Conservation (phyloP, 2,797 vertebrate genomes). For the Sebastes jordani region DNA sequence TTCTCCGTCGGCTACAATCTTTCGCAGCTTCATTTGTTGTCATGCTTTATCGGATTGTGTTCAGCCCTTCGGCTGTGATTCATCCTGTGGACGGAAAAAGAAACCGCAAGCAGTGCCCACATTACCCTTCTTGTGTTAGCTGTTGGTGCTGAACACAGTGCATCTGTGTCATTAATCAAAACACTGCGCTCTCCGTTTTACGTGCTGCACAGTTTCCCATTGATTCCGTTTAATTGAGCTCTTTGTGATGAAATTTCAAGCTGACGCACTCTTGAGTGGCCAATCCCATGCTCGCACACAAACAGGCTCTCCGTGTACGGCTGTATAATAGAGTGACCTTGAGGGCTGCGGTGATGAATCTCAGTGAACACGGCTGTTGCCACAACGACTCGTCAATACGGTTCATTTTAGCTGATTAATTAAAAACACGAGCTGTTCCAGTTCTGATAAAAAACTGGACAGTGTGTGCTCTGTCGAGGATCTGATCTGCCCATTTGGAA, state of each 20-base stretch:
- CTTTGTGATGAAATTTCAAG: constrained; percentile 28
- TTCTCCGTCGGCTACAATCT: constrained; percentile 31
- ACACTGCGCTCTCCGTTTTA: background rate
- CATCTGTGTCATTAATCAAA: constrained; percentile 38
- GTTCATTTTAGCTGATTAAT: constrained; percentile 39
- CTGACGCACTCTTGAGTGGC: background rate
- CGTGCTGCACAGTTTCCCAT: constrained; percentile 11
- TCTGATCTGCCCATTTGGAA: constrained; percentile 11
- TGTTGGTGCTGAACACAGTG: constrained; percentile 1
- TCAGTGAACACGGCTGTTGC: constrained; percentile 15
- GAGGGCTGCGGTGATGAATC: constrained; percentile 21
- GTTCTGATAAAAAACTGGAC: constrained; percentile 27
- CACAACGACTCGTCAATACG: constrained; percentile 22
- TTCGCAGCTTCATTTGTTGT: constrained; percentile 30
- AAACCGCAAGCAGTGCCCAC: constrained; percentile 4
- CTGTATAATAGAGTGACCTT: constrained; percentile 43
- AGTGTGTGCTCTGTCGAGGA: constrained; percentile 12
- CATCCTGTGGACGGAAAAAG: constrained; percentile 23
- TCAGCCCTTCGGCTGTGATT: constrained; percentile 28
- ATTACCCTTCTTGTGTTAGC: background rate
- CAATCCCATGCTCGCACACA: background rate
- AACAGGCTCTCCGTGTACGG: background rate
- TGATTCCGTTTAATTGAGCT: constrained; percentile 31
- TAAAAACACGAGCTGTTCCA: constrained; percentile 1
- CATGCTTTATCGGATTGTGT: constrained; percentile 17